Conservation (phyloP, 2,888 invertebrate genomes). For the Kryphioiulus occultus region DNA sequence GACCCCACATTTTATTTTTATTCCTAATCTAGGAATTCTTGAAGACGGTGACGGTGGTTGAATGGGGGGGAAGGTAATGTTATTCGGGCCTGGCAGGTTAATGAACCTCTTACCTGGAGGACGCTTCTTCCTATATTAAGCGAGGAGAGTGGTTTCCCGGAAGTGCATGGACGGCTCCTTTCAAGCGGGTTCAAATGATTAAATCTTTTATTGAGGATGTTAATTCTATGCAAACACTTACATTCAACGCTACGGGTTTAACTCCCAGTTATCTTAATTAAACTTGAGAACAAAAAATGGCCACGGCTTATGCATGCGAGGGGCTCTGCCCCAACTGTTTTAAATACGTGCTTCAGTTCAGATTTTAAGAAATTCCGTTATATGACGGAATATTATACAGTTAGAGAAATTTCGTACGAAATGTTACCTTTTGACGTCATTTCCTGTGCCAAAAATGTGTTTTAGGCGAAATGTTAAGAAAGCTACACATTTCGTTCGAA, state of each 20-base stretch:
- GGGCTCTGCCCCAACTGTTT: not conserved
- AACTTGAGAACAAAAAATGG: not conserved
- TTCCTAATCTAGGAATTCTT: not conserved
- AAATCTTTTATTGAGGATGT: constrained; percentile 31
- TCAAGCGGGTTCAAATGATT: constrained; percentile 29
- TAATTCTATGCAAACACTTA: constrained; percentile 1
- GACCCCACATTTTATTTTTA: not conserved
- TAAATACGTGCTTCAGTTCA: not conserved
- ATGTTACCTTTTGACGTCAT: too few species aligned
- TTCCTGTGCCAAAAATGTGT: too few species aligned
- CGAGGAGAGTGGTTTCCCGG: not conserved
- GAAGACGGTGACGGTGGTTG: not conserved
- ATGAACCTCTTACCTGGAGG: constrained; percentile 31
- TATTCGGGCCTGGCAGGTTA: constrained; percentile 24
- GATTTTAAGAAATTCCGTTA: not conserved
- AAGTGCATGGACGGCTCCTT: constrained; percentile 21
- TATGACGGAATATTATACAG: too few species aligned
- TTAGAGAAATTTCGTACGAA: too few species aligned
- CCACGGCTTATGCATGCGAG: not conserved
- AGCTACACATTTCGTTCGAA: too few species aligned
- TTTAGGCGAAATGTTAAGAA: too few species aligned
- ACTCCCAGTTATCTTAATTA: not conserved
- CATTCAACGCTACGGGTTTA: not conserved
- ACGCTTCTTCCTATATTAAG: not conserved
- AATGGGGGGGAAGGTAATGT: not conserved